A percentile compares a stretch with the other conserved stretches of the same genome.
Conservation (phyloP, 1,140 invertebrate genomes). For the Melitaea cinxia region DNA sequence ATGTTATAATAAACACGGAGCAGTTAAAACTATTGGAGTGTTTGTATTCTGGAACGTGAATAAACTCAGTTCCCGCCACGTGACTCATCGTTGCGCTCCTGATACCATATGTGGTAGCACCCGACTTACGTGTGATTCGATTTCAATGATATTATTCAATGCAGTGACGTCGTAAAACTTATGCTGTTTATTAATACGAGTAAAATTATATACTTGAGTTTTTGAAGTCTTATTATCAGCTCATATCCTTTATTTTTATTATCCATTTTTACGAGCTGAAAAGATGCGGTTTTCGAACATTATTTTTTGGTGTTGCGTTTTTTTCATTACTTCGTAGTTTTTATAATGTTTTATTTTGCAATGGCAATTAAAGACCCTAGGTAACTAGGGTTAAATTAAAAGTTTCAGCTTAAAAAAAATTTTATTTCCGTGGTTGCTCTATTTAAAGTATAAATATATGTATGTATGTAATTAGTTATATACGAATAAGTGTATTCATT, state of each 20-base stretch:
- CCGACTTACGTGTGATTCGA: conserved; percentile 12
- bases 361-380: too few relatives aligned
- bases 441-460: not conserved
- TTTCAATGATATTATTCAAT: conserved; percentile 17
- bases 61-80: conserved; percentile 4
- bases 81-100: conserved; percentile 14
- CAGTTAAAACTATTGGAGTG: not conserved
- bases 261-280: too few relatives aligned
- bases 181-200: not conserved
- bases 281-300: too few relatives aligned
- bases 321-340: too few relatives aligned
- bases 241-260: too few relatives aligned
- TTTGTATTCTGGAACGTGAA: not conserved
- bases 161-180: not conserved
- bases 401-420: too few relatives aligned
- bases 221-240: too few relatives aligned
- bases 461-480: not conserved
- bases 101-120: conserved; percentile 12
- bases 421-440: too few relatives aligned
- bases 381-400: too few relatives aligned
- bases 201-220: not conserved
- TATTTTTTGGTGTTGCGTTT: too few relatives aligned
- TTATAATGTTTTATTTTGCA: too few relatives aligned
- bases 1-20: not conserved
- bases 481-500: not conserved